Evolutionary conservation across 2,888 invertebrate species (phyloP).

Genomic region (Melanchra persicariae): DNA sequence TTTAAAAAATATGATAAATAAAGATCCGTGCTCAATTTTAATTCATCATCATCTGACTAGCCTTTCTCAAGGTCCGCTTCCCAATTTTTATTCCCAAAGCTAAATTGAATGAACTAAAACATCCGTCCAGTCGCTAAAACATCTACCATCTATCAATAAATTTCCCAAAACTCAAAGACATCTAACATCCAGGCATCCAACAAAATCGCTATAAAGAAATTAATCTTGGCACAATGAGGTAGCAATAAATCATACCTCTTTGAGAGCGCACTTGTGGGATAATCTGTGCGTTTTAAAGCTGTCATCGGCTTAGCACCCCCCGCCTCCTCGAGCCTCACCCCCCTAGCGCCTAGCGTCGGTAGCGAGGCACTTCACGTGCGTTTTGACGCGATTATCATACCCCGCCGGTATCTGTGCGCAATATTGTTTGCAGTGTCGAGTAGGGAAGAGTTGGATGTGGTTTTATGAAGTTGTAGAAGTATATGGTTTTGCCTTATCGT

Average conservation of each 20-base stretch:
- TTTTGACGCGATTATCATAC: slow-evolving; percentile 91
- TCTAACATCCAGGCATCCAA: slow-evolving; percentile 8
- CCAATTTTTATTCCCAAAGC: neutral
- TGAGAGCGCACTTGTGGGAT: slow-evolving; percentile 85
- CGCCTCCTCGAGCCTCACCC: slow-evolving; percentile 36
- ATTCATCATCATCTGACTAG: no score
- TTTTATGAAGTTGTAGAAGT: slow-evolving; percentile 6
- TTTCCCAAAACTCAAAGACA: slow-evolving; percentile 11
- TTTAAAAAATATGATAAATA: no score
- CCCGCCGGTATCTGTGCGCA: slow-evolving; percentile 88
- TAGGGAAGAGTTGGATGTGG: slow-evolving; percentile 67
- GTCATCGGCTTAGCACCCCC: slow-evolving; percentile 84
- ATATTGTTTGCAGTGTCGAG: slow-evolving; percentile 83
- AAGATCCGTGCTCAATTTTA: no score
- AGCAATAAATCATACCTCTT: slow-evolving; percentile 83
- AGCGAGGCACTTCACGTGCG: slow-evolving; percentile 87
- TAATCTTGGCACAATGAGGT: slow-evolving; percentile 68
- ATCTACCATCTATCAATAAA: slow-evolving; percentile 28
- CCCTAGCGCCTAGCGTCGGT: slow-evolving; percentile 29
- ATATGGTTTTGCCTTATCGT: no score
- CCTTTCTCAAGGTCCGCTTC: neutral
- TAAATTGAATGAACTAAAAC: slow-evolving; percentile 1
- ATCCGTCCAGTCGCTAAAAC: neutral
- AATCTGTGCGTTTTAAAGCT: slow-evolving; percentile 89
- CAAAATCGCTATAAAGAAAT: slow-evolving; percentile 61